Conservation (phyloP, 1,140 invertebrate species). For the Helicorthomorpha holstii region DNA sequence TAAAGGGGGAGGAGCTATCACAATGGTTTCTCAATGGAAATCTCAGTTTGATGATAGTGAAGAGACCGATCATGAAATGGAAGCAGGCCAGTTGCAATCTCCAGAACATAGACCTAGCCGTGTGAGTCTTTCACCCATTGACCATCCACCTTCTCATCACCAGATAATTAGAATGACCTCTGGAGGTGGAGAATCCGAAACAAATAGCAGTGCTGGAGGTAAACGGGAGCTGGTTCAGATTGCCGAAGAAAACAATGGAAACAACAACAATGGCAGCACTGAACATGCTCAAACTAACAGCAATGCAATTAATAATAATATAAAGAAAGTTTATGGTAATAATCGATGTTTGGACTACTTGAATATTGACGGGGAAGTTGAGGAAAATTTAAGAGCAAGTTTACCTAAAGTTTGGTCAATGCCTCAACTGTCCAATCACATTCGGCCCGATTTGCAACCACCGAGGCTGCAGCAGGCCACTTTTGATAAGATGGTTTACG, state of each 20-base stretch:
- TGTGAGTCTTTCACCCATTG: conserved; percentile 9
- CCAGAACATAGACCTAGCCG: conserved; percentile 35
- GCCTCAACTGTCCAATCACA: conserved; percentile 33
- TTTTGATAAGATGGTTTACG: conserved; percentile 62
- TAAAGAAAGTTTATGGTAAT: neutral
- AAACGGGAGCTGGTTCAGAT: conserved; percentile 5
- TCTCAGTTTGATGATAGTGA: conserved; percentile 87
- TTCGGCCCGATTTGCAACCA: conserved; percentile 29
- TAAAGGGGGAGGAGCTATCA: conserved; percentile 34
- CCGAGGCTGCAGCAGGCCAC: conserved; percentile 58
- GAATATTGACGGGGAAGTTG: conserved; percentile 1
- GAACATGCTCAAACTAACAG: neutral
- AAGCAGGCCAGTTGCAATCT: conserved; percentile 54
- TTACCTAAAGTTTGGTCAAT: conserved; percentile 58
- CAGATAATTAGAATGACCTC: conserved; percentile 1
- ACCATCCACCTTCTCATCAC: conserved; percentile 6
- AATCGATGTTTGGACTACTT: conserved; percentile 1
- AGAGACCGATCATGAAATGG: conserved; percentile 82
- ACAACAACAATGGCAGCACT: neutral
- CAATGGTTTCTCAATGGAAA: conserved; percentile 79
- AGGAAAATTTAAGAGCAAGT: conserved; percentile 23
- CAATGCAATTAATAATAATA: too few relatives aligned
- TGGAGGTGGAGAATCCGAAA: conserved; percentile 1
- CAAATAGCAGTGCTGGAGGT: conserved; percentile 8
- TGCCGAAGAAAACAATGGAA: neutral